Conservation (phyloP, 2,113 vertebrate species). For the Chrysemys picta region DNA sequence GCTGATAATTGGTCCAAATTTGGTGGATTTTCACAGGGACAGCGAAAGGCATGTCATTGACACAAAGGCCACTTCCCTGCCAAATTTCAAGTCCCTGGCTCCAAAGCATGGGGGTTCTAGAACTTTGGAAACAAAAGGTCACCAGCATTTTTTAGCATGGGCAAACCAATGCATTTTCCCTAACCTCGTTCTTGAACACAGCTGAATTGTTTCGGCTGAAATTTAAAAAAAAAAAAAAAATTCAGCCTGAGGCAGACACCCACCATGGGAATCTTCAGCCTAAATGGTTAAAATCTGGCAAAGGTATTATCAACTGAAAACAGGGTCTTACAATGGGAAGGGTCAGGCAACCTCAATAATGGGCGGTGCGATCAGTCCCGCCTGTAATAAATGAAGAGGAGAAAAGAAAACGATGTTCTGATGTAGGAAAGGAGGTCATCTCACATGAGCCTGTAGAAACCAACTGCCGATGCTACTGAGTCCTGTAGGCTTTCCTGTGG, state of each 20-base stretch:
- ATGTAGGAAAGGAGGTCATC: neutral
- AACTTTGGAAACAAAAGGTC: neutral
- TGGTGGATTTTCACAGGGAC: neutral
- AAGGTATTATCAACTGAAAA: neutral
- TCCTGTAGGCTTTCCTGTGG: neutral
- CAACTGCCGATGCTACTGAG: neutral
- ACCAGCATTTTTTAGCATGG: neutral
- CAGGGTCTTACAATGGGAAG: neutral
- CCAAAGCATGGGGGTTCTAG: neutral
- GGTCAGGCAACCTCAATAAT: neutral
- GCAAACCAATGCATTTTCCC: neutral
- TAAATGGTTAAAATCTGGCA: neutral
- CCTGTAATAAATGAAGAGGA: neutral
- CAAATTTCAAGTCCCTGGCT: neutral
- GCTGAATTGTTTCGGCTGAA: neutral
- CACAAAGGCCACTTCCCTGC: neutral
- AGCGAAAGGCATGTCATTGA: neutral
- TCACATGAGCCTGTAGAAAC: neutral
- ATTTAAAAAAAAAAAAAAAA: neutral
- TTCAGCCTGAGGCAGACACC: neutral
- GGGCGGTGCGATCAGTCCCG: neutral
- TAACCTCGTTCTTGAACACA: neutral
- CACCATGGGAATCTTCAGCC: neutral
- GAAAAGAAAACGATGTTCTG: neutral
- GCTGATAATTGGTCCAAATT: neutral